Conservation (phyloP, 2,113 vertebrate genomes). For the Clarias magur region DNA sequence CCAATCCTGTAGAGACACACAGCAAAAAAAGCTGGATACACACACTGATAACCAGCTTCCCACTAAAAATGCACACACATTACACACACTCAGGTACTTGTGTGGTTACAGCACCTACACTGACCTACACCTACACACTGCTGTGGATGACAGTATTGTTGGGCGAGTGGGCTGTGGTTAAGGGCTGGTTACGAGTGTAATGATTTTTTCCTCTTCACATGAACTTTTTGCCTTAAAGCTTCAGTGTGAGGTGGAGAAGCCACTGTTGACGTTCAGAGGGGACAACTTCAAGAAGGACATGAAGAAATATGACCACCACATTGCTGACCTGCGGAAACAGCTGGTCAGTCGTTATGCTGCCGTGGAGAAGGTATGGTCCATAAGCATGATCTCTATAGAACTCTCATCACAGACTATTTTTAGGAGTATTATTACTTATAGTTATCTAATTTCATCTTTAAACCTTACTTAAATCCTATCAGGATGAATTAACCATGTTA, state of each 20-base stretch:
- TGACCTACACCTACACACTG: constrained; percentile 10
- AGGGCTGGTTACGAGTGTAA: neutral
- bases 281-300: constrained; percentile 99
- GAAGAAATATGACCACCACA: constrained; percentile 98
- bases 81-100: constrained; percentile 1
- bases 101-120: neutral
- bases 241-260: constrained; percentile 93
- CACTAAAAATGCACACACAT: neutral
- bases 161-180: constrained; percentile 12
- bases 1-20: constrained; percentile 12
- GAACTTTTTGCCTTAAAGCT: constrained; percentile 72
- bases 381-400: neutral
- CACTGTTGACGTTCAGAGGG: constrained; percentile 85
- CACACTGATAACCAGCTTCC: neutral
- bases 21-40: neutral
- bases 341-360: constrained; percentile 85
- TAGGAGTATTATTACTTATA: neutral
- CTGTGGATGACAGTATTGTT: neutral
- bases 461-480: neutral
- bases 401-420: neutral
- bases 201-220: constrained; percentile 5
- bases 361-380: constrained; percentile 87
- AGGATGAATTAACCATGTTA: neutral
- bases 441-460: neutral
- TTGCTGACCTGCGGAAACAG: constrained; percentile 91